Base-by-base conservation (phyloP, 2,113 vertebrate genomes). In the Nycticryphes semicollaris region DNA sequence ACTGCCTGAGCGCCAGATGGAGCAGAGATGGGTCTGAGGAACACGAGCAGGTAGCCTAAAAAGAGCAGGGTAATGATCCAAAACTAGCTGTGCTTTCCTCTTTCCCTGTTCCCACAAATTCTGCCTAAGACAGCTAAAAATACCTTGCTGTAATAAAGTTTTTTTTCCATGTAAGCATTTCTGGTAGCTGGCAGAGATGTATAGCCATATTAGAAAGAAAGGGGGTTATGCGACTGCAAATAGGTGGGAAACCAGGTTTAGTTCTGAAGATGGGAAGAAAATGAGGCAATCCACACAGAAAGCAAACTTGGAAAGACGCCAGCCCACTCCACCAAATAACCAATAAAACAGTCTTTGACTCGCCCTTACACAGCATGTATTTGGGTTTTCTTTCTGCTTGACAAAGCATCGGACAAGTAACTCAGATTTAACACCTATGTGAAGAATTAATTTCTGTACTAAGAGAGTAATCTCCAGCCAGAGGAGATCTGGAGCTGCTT, bases 81-180 rank as follows among this genome's bases (percentile, higher is more conserved):
- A 64, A 50, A 57, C 28, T 78, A 53, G 23, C 84, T 91, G 13
- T 73, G 74, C 39, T 72, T 84, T 84, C 13, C 8, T 67, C 68
- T 72, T 93, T 84, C 30, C 57, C 10, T 76, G 14, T 50, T 93
- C 31, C 18, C 37, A 67, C 64, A 35, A 92, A 89, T 84, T 88
- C 70, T 67, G n/a, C 64, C 76, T 63, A 84, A 87, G n/a, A 47
- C 53, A 92, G 72, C 93, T 93, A 86, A 94, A 93, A 96, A 82
- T 68, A 94, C 33, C 21, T 86, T 67, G 45, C 77, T 88, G 48
- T 59, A 80, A 67, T 82, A 5, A 90, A 47, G 4, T 37, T 43
- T 79, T 43, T 79, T 89, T 80, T 74, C 83, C 69, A 56, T 48
- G 30, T 53, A 83, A 88, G 74, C 47, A 67, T 77, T 86, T 82